A percentile compares a stretch with the other conserved stretches of the same genome.
Conservation (phyloP, 2,113 vertebrate species). For the Colinus virginianus region DNA sequence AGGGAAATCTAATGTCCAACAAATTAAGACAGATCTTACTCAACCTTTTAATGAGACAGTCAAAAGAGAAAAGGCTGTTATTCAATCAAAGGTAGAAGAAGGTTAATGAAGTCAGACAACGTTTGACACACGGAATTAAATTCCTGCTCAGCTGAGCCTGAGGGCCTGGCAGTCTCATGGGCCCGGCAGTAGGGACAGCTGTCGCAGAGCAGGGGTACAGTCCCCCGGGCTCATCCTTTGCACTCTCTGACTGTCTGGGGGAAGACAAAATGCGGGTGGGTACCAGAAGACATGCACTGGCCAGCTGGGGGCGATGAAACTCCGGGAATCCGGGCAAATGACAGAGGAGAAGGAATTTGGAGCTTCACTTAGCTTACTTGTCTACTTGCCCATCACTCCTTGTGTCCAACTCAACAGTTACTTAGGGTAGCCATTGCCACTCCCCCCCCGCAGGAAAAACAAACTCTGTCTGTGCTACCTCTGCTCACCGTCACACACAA, state of each 20-base stretch:
- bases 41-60: conserved; percentile 14
- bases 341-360: neutral
- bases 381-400: neutral
- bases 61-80: neutral
- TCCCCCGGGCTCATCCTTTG: neutral
- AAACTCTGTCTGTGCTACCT: neutral
- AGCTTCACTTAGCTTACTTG: neutral
- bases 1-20: neutral
- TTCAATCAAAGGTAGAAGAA: conserved; percentile 6
- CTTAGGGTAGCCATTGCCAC: neutral
- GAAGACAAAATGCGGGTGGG: neutral
- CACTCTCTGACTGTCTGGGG: fast-evolving
- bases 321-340: conserved; percentile 5
- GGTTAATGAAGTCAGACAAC: conserved; percentile 25
- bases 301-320: conserved; percentile 63
- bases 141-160: neutral
- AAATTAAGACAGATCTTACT: conserved; percentile 13
- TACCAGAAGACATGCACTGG: neutral
- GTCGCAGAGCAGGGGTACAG: neutral
- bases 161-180: neutral
- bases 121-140: neutral
- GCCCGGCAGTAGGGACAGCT: neutral
- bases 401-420: neutral
- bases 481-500: fast-evolving
- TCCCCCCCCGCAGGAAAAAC: neutral